A percentile compares a stretch with the other conserved stretches of the same genome.
Evolutionary conservation across 2,113 vertebrate species (phyloP).

Genomic region (Eulemur macaco): DNA sequence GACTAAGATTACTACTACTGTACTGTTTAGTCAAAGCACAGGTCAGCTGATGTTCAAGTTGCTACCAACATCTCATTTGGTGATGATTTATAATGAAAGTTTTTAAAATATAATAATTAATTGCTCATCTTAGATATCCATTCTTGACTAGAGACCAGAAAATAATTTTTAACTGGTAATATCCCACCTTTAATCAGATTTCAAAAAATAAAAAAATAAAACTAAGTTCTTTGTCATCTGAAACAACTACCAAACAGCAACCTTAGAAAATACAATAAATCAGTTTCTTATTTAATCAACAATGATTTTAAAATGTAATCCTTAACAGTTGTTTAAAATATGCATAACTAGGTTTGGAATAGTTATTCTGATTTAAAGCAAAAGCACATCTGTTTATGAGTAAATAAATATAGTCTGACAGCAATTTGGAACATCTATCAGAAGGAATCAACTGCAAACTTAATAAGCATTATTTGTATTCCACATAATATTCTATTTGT

Average conservation of each 20-base stretch:
- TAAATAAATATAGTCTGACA: constrained; percentile 78
- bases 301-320: constrained; percentile 59
- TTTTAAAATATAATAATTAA: not conserved
- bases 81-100: not conserved
- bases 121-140: not conserved
- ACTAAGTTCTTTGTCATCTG: constrained; percentile 9
- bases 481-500: constrained; percentile 69
- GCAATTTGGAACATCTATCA: constrained; percentile 79
- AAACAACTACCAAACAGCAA: constrained; percentile 48
- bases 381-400: constrained; percentile 71
- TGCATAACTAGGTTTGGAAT: constrained; percentile 68
- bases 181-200: constrained; percentile 37
- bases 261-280: constrained; percentile 64
- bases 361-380: constrained; percentile 72
- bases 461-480: constrained; percentile 82
- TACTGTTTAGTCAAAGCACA: not conserved
- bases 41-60: not conserved
- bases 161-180: constrained; percentile 45
- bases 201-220: constrained; percentile 24
- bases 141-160: not conserved
- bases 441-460: constrained; percentile 77
- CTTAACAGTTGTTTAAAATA: constrained; percentile 79
- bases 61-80: not conserved
- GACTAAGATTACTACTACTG: not conserved
- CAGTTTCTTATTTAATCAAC: constrained; percentile 64